Evolutionary conservation across 2,888 invertebrate species (phyloP), one percentile per base, ranked within the genome.

Genomic region (Cenopis cana): DNA sequence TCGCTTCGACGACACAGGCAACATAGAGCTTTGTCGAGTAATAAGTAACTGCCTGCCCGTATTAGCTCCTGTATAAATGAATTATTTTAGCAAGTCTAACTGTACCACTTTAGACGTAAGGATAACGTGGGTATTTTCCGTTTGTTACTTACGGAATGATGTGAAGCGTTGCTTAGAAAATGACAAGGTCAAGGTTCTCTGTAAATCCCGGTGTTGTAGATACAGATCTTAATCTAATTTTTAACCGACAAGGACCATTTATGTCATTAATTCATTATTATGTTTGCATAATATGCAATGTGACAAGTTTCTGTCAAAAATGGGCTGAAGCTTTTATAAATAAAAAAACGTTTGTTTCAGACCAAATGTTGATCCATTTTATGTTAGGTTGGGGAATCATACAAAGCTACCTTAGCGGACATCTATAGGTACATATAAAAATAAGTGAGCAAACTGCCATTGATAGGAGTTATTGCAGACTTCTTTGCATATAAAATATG

Each of bases 1-100:
- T 62, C 73, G 60, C 68, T 70, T 50, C 54, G 41, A 38, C 17
- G 50, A 52, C 33, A 9, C 12, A 52, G 14, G 12, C n/a, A 62
- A 49, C 17, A 10, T 5, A 11, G 20, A 38, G 38, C 14, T 20
- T 17, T 10, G 11, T 6, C 17, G 9, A 52, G 20, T 38, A 11
- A 55, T 33, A 33, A 6, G 33, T 6, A 29, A 10, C 2, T 49
- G 17, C 17, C 17, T 36, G 36, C 18, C 33, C 18, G 20, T 59
- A 57, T 18, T 61, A 62, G 36, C 18, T 50, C 20, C 38, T 36
- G 3, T 18, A 18, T 62, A 11, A 50, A 49, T 33, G 46, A 49
- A 49, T 49, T n/a, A 2, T 17, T 49, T 46, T 46, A n/a, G 24
- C 11, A 29, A n/a, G 33, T 55, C 33, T 11, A 5, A 5, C 10